Evolutionary conservation across 1,140 invertebrate genomes (phyloP), one percentile per base, ranked within the genome.

Genomic region (Pseudomyrmex sp.): DNA sequence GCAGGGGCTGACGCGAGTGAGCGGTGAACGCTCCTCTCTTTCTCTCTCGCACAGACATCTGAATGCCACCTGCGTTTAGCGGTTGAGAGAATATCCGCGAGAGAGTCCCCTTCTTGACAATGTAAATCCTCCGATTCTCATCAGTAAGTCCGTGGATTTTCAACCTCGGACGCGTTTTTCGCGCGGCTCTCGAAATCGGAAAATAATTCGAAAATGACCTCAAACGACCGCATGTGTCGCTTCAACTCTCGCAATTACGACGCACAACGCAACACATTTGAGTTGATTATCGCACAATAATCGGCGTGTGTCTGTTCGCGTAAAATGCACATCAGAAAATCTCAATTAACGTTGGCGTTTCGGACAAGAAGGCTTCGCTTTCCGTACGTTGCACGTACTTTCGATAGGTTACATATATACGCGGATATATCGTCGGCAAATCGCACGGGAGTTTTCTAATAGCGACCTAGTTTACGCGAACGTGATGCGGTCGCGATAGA

Each of bases 1-100:
- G 46, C 73, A 26, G 13, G 26, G 2, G 15, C 20, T 18, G 58
- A 12, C 62, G 23, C 18, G 46, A 77, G 74, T 77, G 75, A 79
- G 20, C 75, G 75, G 62, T 18, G 52, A 48, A n/a, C 52, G 13
- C 52, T 5, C 35, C 35, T 35, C 35, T 35, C 26, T 35, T 5
- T 35, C 5, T 35, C 35, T 54, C 50, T 46, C 52, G 75, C 52
- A 48, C 73, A 52, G 23, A 7, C 75, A 69, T 69, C 75, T 65
- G 76, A 79, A 79, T 56, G 65, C 76, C 76, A 79, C 76, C 35
- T 70, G 76, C 46, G 65, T 56, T 79, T 58, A 58, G 48, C 48
- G 61, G 20, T 20, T 56, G 73, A 3, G n/a, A 68, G 10, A 23
- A 69, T 46, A 58, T 35, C 26, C 9, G 26, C 23, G 69, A n/a